A percentile compares a stretch with the other conserved stretches of the same genome.
phyloP scores from a whole-genome alignment of 2,888 invertebrate genomes.

The Selenia dentaria region DNA sequence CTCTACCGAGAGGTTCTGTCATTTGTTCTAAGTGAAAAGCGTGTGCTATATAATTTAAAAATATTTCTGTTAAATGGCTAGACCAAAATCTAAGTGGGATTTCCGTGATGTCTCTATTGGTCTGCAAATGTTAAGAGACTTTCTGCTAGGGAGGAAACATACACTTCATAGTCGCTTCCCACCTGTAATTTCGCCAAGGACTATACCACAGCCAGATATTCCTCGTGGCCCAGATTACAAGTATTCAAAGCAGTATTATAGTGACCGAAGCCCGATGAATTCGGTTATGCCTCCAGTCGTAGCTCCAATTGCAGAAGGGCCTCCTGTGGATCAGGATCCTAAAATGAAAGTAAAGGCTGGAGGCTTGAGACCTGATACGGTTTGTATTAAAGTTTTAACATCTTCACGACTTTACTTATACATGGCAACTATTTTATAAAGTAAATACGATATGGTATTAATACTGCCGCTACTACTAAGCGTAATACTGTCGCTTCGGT shows the following conservation, averaged over 20 bases:
- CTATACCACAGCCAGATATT: constrained; percentile 61
- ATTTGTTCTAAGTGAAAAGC: no score
- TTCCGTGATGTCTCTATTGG: constrained; percentile 59
- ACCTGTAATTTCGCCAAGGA: constrained; percentile 54
- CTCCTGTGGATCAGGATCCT: constrained; percentile 38
- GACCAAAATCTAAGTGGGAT: constrained; percentile 37
- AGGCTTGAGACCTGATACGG: constrained; percentile 46
- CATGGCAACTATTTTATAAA: no score
- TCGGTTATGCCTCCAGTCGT: constrained; percentile 68
- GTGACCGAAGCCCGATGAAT: constrained; percentile 45
- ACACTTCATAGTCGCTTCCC: constrained; percentile 57
- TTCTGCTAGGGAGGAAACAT: constrained; percentile 63
- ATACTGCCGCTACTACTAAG: no score
- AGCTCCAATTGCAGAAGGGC: constrained; percentile 62
- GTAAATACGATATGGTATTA: no score
- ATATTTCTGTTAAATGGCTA: neutral
- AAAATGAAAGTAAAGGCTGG: constrained; percentile 37
- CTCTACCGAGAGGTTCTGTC: no score
- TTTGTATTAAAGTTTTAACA: no score
- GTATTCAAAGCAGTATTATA: constrained; percentile 61
- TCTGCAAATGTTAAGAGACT: constrained; percentile 53
- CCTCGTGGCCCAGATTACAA: constrained; percentile 60
- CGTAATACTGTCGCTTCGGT: no score
- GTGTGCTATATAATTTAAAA: no score
- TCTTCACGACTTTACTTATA: no score